Evolutionary conservation across 2,888 invertebrate genomes (phyloP).

Genomic region (Drosophila anomalata): DNA sequence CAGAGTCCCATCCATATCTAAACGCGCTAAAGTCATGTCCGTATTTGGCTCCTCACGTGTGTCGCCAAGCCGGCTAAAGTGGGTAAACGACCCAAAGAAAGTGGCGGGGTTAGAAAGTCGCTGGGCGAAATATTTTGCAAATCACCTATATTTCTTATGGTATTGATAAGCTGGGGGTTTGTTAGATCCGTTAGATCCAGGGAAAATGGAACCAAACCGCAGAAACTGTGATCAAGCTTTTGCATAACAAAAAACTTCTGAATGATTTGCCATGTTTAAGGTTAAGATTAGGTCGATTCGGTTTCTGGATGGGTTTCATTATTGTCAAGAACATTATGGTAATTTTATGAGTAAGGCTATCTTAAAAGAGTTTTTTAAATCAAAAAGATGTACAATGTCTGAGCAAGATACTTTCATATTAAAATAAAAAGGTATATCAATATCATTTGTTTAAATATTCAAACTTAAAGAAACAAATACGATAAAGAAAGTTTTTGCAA

Average conservation of each 20-base stretch:
- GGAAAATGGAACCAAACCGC: slow-evolving; percentile 19
- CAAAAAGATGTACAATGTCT: too few species aligned
- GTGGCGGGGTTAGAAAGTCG: slow-evolving; percentile 52
- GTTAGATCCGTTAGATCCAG: slow-evolving; percentile 31
- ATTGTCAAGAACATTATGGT: background rate
- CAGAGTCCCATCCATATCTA: background rate
- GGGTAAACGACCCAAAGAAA: slow-evolving; percentile 51
- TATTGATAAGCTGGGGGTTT: slow-evolving; percentile 23
- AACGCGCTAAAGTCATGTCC: background rate
- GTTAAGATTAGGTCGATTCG: background rate
- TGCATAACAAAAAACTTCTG: slow-evolving; percentile 30
- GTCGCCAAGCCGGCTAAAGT: slow-evolving; percentile 41
- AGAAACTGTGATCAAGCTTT: slow-evolving; percentile 5
- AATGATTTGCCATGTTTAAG: background rate
- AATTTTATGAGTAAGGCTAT: background rate
- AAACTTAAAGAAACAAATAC: background rate
- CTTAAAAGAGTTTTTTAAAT: too few species aligned
- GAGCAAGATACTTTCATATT: too few species aligned
- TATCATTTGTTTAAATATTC: too few species aligned
- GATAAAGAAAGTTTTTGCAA: background rate
- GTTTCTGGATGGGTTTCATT: background rate
- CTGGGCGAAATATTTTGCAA: slow-evolving; percentile 38
- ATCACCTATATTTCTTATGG: slow-evolving; percentile 13
- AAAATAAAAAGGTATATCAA: too few species aligned
- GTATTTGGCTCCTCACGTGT: slow-evolving; percentile 59